Evolutionary conservation across 2,113 vertebrate species (phyloP).

Genomic region (Halichoeres trimaculatus): DNA sequence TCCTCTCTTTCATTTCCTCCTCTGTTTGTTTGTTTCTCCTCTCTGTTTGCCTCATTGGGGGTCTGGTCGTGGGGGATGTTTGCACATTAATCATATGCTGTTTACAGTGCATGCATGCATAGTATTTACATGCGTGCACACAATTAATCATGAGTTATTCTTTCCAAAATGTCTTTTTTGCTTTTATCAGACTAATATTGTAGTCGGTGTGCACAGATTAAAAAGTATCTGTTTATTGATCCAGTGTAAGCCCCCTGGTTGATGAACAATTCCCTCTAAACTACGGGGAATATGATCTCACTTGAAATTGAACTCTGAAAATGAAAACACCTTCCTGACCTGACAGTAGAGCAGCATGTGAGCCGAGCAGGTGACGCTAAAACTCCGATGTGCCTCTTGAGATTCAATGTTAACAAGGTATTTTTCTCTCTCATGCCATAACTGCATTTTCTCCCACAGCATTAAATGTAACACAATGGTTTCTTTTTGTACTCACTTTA

Average conservation of each 20-base stretch:
- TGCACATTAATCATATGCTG: not conserved
- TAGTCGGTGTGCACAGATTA: not conserved
- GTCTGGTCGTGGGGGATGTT: not conserved
- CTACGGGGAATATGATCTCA: not conserved
- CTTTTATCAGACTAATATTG: not conserved
- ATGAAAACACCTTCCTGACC: not conserved
- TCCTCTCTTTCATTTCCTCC: not conserved
- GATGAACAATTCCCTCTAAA: not conserved
- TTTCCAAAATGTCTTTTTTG: not conserved
- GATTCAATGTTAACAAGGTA: conserved; percentile 47
- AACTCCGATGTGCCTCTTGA: conserved; percentile 63
- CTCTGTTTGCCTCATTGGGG: not conserved
- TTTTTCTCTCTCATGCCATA: conserved; percentile 42
- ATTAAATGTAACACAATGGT: conserved; percentile 21
- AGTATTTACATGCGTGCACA: not conserved
- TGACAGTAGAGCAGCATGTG: conserved; percentile 4
- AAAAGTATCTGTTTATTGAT: not conserved
- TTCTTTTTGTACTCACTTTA: conserved; percentile 31
- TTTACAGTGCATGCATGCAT: conserved; percentile 9
- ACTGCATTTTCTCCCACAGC: conserved; percentile 40
- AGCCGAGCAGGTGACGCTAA: conserved; percentile 24
- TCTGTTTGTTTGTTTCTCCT: no score
- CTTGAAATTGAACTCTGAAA: not conserved
- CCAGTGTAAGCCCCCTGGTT: not conserved
- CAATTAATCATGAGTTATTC: not conserved